Evolutionary conservation across 2,888 invertebrate genomes (phyloP).

Genomic region (Epistrophe eligans): DNA sequence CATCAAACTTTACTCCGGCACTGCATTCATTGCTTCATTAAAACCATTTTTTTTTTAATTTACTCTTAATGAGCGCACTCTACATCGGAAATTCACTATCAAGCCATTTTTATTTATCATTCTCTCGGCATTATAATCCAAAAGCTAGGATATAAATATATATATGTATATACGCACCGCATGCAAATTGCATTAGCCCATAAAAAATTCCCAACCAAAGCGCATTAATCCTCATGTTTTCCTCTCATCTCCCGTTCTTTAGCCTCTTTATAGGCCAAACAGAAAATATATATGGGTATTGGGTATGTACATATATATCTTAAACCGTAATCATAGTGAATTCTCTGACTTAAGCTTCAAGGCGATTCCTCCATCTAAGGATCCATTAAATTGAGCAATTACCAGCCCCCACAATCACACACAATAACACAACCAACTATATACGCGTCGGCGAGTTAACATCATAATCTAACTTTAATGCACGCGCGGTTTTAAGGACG

Average conservation of each 20-base stretch:
- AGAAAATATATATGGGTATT: not conserved
- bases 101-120: constrained; percentile 55
- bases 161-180: constrained; percentile 8
- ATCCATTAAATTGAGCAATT: constrained; percentile 76
- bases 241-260: not conserved
- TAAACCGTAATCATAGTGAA: constrained; percentile 66
- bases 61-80: constrained; percentile 45
- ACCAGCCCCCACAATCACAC: constrained; percentile 76
- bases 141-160: constrained; percentile 1
- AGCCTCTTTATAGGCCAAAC: constrained; percentile 37
- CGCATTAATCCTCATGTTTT: constrained; percentile 39
- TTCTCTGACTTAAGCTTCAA: constrained; percentile 68
- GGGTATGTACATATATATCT: not conserved
- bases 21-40: constrained; percentile 4
- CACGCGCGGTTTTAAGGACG: constrained; percentile 69
- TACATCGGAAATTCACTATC: constrained; percentile 48
- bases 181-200: constrained; percentile 64
- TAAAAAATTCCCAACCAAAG: constrained; percentile 69
- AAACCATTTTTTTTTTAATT: constrained; percentile 14
- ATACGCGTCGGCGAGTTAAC: constrained; percentile 74
- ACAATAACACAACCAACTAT: constrained; percentile 63
- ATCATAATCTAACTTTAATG: constrained; percentile 76
- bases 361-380: constrained; percentile 64
- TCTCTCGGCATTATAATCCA: constrained; percentile 54
- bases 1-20: not conserved